Base-by-base conservation (phyloP, 2,797 vertebrate genomes). In the Epinephelus awoara region DNA sequence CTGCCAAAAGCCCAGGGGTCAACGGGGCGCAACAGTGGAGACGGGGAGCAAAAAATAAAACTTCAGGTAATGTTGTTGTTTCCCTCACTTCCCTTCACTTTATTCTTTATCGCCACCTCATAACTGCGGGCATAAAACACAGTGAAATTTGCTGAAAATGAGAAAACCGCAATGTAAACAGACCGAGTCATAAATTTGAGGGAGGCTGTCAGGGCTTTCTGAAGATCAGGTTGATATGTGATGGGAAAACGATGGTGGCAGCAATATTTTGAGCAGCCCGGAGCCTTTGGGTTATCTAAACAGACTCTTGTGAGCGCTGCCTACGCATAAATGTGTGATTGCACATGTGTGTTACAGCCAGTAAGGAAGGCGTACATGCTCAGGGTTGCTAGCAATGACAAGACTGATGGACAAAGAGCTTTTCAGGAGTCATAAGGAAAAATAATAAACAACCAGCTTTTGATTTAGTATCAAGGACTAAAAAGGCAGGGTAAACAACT, bases 1-100 rank as follows among this genome's bases (percentile, higher is more conserved):
- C 92, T 95, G 91, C 92, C 90, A 94, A 91, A 85, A 91, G 89
- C 91, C 75, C 89, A 92, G 90, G 76, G 95, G 95, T 97, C 95
- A 95, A 66, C 84, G 74, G 92, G 94, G 93, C 87, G 85, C 54
- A 21, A 71, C 61, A 46, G 75, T 77, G 57, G 50, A 79, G 77
- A 85, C 27, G 27, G 12, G 29, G 19, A 62, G 54, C 62, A 54
- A 68, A 64, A 73, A 84, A 88, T 82, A 72, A 67, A 79, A 77
- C 56, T 72, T 46, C 21, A 72, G 63, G 72, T 65, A 63, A 66
- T 40, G 64, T 76, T 61, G 23, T 67, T 76, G 56, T 59, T 84
- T 72, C 73, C 25, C 54, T 59, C n/a, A 47, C 64, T 67, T 79
- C 65, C 57, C 8, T 29, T 63, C 74, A 42, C 56, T 79, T 82